Evolutionary conservation across 2,888 invertebrate species (phyloP).

Genomic region (Papilio elwesi): DNA sequence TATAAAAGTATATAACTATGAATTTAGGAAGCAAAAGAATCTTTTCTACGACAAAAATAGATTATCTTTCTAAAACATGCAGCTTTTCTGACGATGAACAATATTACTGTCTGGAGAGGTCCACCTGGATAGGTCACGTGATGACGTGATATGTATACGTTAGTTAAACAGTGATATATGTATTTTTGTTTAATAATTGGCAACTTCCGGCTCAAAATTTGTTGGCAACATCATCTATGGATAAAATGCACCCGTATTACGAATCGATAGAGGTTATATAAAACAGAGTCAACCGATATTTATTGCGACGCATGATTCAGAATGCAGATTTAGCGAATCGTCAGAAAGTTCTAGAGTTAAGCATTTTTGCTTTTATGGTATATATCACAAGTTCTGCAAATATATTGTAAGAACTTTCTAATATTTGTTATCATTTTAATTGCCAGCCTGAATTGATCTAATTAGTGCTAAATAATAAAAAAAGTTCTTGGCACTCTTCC

Average conservation of each 20-base stretch:
- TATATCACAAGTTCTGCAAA: slow-evolving; percentile 42
- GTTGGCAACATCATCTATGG: slow-evolving; percentile 4
- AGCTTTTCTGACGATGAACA: no score
- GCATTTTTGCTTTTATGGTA: slow-evolving; percentile 47
- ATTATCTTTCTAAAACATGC: no score
- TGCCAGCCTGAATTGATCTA: slow-evolving; percentile 53
- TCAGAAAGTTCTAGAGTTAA: slow-evolving; percentile 59
- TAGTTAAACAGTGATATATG: no score
- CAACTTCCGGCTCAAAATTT: neutral
- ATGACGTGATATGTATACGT: no score
- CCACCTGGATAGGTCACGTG: no score
- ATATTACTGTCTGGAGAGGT: no score
- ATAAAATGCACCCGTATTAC: slow-evolving; percentile 28
- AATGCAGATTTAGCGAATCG: slow-evolving; percentile 59
- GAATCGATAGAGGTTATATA: slow-evolving; percentile 46
- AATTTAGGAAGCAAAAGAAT: neutral
- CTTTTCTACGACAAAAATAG: no score
- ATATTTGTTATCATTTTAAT: slow-evolving; percentile 47
- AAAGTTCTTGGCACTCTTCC: slow-evolving; percentile 64
- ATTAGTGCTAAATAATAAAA: slow-evolving; percentile 69
- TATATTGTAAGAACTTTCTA: slow-evolving; percentile 44
- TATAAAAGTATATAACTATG: neutral
- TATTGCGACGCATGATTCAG: slow-evolving; percentile 66
- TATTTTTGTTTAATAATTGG: neutral
- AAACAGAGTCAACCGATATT: slow-evolving; percentile 51